phyloP scores from a whole-genome alignment of 2,113 vertebrate genomes.

The Urocolius indicus region DNA sequence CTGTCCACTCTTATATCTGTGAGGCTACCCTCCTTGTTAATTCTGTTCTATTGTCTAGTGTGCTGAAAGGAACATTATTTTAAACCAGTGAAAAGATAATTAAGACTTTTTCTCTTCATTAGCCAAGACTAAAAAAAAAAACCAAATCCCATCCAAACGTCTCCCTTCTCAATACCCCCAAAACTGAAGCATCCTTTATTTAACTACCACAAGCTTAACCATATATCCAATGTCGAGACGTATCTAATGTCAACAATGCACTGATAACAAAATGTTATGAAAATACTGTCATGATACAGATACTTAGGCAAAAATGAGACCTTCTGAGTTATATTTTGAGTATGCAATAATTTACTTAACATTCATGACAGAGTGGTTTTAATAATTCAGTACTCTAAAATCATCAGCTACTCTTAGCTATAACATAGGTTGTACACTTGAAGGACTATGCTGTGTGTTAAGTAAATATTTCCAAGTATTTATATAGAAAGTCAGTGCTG shows the following conservation, averaged over 20 bases:
- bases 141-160: accelerated
- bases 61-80: background rate
- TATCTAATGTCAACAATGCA: background rate
- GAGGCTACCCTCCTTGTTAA: background rate
- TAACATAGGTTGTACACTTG: background rate
- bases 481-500: background rate
- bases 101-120: background rate
- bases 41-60: background rate
- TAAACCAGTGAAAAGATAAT: background rate
- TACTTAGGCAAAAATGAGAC: background rate
- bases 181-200: background rate
- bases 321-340: background rate
- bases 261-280: background rate
- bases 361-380: background rate
- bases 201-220: background rate
- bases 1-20: background rate
- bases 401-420: background rate
- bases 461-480: background rate
- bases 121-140: background rate
- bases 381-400: background rate
- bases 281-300: background rate
- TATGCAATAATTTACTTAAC: background rate
- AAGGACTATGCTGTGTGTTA: background rate
- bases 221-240: background rate
- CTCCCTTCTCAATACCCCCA: background rate